phyloP scores from a whole-genome alignment of 53 echinoderm and acorn worm species.

The Apostichopus leukothele region DNA sequence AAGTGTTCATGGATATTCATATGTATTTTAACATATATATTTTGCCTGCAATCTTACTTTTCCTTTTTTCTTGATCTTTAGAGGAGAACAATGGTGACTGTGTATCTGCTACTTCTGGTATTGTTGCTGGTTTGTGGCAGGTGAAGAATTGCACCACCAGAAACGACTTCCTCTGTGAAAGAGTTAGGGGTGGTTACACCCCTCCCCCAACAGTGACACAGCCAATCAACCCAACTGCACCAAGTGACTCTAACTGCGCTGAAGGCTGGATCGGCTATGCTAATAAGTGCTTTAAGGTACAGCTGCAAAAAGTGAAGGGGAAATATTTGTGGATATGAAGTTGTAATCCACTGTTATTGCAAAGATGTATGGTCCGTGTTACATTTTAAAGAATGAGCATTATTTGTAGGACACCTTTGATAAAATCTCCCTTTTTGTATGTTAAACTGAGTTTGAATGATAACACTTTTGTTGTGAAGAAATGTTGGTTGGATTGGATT shows the following conservation, averaged over 20 bases:
- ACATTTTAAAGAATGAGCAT: too few relatives aligned
- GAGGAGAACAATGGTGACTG: conserved; percentile 62
- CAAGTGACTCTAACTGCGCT: conserved; percentile 71
- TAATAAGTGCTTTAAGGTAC: conserved; percentile 72
- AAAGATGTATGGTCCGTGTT: too few relatives aligned
- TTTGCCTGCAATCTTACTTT: too few relatives aligned
- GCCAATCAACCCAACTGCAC: conserved; percentile 58
- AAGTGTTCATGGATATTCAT: too few relatives aligned
- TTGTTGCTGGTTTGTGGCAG: conserved; percentile 74
- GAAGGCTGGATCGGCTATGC: conserved; percentile 85
- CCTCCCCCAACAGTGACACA: conserved; percentile 64
- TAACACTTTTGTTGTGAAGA: too few relatives aligned
- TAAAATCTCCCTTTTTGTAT: too few relatives aligned
- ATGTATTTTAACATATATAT: too few relatives aligned
- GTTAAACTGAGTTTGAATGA: too few relatives aligned
- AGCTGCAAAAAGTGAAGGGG: background rate
- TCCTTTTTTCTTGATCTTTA: background rate
- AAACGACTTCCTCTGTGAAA: conserved; percentile 75
- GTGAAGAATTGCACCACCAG: conserved; percentile 55
- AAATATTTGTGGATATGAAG: too few relatives aligned
- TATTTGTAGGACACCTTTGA: too few relatives aligned
- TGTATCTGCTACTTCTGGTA: conserved; percentile 71
- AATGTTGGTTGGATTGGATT: too few relatives aligned
- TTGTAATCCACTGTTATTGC: too few relatives aligned
- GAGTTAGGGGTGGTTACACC: conserved; percentile 68